These are phyloP conservation scores for Desmophyllum pertusum DNA, from an alignment of 92 coral and sea anemone species.

Conservation along the genomic window DNA sequence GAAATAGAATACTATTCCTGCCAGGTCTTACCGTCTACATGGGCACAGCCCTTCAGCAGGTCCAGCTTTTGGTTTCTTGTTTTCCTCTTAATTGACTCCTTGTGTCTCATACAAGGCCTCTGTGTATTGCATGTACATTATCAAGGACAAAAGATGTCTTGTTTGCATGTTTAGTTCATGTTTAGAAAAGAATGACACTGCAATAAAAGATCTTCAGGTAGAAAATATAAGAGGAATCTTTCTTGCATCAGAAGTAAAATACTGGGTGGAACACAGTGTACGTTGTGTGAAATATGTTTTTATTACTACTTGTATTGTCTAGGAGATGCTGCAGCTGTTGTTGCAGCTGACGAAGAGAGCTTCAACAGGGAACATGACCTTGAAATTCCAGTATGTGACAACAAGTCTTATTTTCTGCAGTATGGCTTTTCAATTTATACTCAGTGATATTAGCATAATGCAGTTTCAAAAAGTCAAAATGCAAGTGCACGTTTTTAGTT, in stretches of 20 bases:
- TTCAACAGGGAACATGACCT: conserved; percentile 83
- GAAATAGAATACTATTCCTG: neutral
- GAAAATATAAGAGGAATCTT: neutral
- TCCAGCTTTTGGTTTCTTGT: neutral
- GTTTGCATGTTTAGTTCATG: neutral
- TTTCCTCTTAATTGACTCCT: neutral
- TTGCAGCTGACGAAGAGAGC: conserved; percentile 85
- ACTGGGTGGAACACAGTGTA: neutral
- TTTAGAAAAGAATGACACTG: neutral
- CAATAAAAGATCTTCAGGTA: neutral
- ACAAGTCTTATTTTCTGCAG: neutral
- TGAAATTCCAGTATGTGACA: conserved; percentile 74
- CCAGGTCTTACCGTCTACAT: neutral
- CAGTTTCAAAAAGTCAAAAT: too few species aligned
- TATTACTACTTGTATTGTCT: neutral
- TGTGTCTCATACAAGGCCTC: neutral
- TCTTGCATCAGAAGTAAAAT: neutral
- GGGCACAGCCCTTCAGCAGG: neutral
- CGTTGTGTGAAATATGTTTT: neutral
- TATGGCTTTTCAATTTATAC: neutral
- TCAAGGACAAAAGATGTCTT: too few species aligned
- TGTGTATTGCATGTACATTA: neutral
- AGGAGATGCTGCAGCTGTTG: conserved; percentile 80
- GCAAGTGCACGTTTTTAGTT: too few species aligned
- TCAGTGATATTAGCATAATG: too few species aligned